phyloP scores from a whole-genome alignment of 2,797 vertebrate genomes.

The Siniperca obscura region DNA sequence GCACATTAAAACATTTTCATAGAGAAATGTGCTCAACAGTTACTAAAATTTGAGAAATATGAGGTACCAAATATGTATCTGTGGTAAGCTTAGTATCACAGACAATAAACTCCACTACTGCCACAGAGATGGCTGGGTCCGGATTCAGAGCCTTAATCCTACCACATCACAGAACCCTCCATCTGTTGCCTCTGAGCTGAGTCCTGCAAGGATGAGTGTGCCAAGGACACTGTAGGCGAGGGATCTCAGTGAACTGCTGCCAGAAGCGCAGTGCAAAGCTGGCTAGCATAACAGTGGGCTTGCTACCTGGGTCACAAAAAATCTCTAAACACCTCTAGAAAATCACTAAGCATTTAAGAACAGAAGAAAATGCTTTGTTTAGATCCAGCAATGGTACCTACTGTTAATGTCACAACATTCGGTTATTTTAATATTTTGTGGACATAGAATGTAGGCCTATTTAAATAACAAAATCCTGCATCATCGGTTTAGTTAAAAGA shows the following conservation, averaged over 20 bases:
- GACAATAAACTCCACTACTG: constrained; percentile 85
- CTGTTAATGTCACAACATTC: constrained; percentile 9
- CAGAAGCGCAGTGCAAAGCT: constrained; percentile 78
- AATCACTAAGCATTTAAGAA: constrained; percentile 64
- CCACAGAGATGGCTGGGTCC: constrained; percentile 85
- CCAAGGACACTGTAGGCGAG: constrained; percentile 87
- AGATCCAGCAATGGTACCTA: constrained; percentile 1
- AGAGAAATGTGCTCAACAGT: constrained; percentile 26
- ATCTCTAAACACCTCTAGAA: constrained; percentile 66
- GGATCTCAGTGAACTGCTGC: constrained; percentile 83
- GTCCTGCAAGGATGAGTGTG: constrained; percentile 84
- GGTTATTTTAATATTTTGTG: constrained; percentile 3
- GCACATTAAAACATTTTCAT: background rate
- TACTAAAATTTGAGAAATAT: constrained; percentile 27
- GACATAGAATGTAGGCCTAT: constrained; percentile 6
- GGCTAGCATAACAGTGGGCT: constrained; percentile 69
- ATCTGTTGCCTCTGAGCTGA: constrained; percentile 89
- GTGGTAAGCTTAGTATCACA: constrained; percentile 81
- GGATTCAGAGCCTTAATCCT: constrained; percentile 88
- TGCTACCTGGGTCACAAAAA: constrained; percentile 76
- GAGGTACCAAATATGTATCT: constrained; percentile 68
- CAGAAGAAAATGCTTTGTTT: constrained; percentile 30
- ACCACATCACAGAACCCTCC: constrained; percentile 88
- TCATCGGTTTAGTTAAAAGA: constrained; percentile 46
- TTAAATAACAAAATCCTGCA: constrained; percentile 53